These are phyloP conservation scores for Agrochola litura DNA, from an alignment of 2,888 invertebrate genomes.

Conservation along the genomic window DNA sequence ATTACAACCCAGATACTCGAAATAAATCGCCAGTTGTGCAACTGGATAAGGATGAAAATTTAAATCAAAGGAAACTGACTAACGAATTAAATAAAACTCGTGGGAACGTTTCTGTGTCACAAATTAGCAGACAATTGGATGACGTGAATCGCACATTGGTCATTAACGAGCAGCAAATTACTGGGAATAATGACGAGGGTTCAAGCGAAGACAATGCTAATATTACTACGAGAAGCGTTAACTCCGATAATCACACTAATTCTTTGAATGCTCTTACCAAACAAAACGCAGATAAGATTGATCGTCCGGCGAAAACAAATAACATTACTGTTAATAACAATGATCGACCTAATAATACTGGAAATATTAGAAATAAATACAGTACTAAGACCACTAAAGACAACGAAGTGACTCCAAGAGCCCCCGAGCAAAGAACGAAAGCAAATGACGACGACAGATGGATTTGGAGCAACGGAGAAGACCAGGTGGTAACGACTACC, in stretches of 20 bases:
- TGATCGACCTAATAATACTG: not conserved
- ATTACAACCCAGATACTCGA: not conserved
- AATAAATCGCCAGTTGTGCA: not conserved
- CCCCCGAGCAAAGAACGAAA: slow-evolving; percentile 5
- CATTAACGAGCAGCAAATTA: slow-evolving; percentile 35
- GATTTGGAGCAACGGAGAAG: slow-evolving; percentile 57
- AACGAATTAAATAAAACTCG: slow-evolving; percentile 15
- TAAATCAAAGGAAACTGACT: slow-evolving; percentile 9
- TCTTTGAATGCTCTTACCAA: slow-evolving; percentile 9
- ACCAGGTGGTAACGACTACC: slow-evolving; percentile 18
- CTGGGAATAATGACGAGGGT: slow-evolving; percentile 12
- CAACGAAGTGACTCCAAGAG: slow-evolving; percentile 45
- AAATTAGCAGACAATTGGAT: slow-evolving; percentile 42
- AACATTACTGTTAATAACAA: slow-evolving; percentile 3
- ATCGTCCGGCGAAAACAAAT: slow-evolving; percentile 27
- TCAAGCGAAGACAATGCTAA: slow-evolving; percentile 25
- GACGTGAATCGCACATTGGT: slow-evolving; percentile 35
- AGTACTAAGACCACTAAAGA: slow-evolving; percentile 35
- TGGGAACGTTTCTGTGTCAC: slow-evolving; percentile 1
- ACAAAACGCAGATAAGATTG: slow-evolving; percentile 11
- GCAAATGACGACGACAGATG: slow-evolving; percentile 46
- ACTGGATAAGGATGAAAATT: not conserved
- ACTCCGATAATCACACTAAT: slow-evolving; percentile 21
- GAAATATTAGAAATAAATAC: not conserved
- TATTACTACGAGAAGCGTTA: slow-evolving; percentile 23